Evolutionary conservation across 2,888 invertebrate genomes (phyloP), one percentile per base, ranked within the genome.

Genomic region (Tanaodytes sp.): DNA sequence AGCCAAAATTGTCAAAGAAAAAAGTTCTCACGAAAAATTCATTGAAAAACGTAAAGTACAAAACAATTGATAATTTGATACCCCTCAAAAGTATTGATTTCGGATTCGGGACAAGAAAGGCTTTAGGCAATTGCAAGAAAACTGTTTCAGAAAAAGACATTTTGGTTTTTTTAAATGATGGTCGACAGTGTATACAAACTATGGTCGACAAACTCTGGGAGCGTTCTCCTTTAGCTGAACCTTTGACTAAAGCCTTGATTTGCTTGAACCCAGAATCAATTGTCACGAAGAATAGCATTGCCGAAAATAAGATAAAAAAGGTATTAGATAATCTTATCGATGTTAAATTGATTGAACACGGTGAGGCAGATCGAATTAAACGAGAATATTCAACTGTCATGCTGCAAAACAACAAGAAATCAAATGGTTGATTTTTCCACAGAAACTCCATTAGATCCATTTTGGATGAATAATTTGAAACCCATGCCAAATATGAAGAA

Each of bases 181-280:
- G 55, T 14, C 43, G 55, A 37, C 20, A 11, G 11, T 19, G 20
- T 33, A 16, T 57, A 16, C 55, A 55, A 33, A 23, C 37, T n/a
- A 37, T 57, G 9, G 23, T 55, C n/a, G 43, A 36, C 12, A 45
- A 55, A 37, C 19, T 45, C 23, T 33, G 23, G 43, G 45, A 55
- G 23, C 45, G 45, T 43, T 55, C 55, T 20, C 46, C 37, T 12
- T 42, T 57, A 30, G 18, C 36, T 27, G 37, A 30, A 11, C 27
- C 46, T 37, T 46, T 57, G 9, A 46, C 46, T 11, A 45, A 57
- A 46, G 57, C 45, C 27, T 27, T 46, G n/a, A 46, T 27, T 14
- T 37, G 23, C 46, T 46, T 39, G 15, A 36, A 57, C 20, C 48
- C 31, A 1, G 37, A 48, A 48, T 19, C 48, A 19, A 39, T 48